Evolutionary conservation across 2,888 invertebrate species (phyloP).

Genomic region (Drosophila merina): DNA sequence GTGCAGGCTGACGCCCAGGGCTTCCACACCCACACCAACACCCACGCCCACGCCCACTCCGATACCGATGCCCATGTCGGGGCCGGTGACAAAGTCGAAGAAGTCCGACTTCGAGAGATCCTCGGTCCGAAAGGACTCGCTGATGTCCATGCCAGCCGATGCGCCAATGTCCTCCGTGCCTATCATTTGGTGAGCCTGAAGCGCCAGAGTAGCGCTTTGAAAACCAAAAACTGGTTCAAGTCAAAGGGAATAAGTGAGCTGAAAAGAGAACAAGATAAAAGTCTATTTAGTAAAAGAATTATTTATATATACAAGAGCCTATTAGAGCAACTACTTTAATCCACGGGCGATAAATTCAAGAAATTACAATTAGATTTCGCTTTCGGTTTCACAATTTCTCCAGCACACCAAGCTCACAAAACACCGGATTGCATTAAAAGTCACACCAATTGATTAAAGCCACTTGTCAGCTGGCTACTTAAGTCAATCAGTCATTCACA

Average conservation of each 20-base stretch:
- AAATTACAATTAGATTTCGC: neutral
- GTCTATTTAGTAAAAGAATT: neutral
- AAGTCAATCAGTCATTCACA: constrained; percentile 78
- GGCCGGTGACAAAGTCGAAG: constrained; percentile 94
- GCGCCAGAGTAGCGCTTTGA: constrained; percentile 63
- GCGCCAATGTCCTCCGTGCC: constrained; percentile 84
- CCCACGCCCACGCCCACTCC: constrained; percentile 83
- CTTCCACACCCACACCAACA: constrained; percentile 72
- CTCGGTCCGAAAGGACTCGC: constrained; percentile 91
- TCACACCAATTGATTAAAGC: constrained; percentile 73
- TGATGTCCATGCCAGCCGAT: constrained; percentile 90
- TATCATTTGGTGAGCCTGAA: constrained; percentile 80
- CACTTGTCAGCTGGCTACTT: constrained; percentile 71
- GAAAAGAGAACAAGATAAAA: neutral
- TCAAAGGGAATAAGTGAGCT: neutral
- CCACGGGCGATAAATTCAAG: too few relatives aligned
- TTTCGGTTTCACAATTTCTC: constrained; percentile 41
- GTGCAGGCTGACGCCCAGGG: constrained; percentile 81
- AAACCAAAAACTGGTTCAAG: constrained; percentile 21
- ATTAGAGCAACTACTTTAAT: too few relatives aligned
- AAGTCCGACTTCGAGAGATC: constrained; percentile 94
- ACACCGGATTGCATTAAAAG: constrained; percentile 25
- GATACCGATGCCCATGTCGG: constrained; percentile 86
- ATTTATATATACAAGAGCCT: neutral
- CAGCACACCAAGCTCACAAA: neutral